Conservation (phyloP, 2,888 invertebrate species). For the Lasioglossum morio region DNA sequence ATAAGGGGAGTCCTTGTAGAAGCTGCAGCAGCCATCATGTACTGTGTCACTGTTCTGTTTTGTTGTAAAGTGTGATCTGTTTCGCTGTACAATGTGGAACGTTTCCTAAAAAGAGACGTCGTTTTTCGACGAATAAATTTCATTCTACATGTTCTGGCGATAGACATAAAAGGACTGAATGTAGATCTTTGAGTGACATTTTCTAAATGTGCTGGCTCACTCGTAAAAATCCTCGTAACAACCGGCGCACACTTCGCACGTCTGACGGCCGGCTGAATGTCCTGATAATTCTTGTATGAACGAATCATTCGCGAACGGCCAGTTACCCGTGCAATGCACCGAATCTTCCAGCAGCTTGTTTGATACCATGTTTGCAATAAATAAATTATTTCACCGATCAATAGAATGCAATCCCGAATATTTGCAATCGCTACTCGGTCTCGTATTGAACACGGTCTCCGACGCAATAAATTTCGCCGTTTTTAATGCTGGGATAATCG, state of each 20-base stretch:
- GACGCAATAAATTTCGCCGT: background rate
- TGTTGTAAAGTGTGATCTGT: too few relatives aligned
- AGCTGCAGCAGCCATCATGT: too few relatives aligned
- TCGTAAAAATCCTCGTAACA: constrained; percentile 3
- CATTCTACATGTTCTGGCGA: background rate
- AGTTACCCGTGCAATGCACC: background rate
- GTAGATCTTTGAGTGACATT: background rate
- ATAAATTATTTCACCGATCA: background rate
- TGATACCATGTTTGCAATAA: background rate
- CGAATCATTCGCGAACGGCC: background rate
- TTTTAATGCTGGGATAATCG: background rate
- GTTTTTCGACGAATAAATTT: background rate
- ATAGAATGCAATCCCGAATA: background rate
- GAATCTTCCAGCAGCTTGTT: background rate
- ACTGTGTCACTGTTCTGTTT: too few relatives aligned
- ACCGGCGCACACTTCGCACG: background rate
- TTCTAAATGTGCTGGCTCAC: background rate
- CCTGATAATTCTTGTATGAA: background rate
- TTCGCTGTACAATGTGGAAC: too few relatives aligned
- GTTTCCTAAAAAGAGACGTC: background rate
- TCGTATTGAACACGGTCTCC: background rate
- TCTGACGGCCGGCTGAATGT: background rate
- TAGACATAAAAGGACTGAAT: background rate
- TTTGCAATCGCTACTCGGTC: background rate
- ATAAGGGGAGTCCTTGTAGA: too few relatives aligned